A percentile compares a stretch with the other conserved stretches of the same genome.
phyloP scores from a whole-genome alignment of 2,888 invertebrate genomes.

The Ophion ventricosus region DNA sequence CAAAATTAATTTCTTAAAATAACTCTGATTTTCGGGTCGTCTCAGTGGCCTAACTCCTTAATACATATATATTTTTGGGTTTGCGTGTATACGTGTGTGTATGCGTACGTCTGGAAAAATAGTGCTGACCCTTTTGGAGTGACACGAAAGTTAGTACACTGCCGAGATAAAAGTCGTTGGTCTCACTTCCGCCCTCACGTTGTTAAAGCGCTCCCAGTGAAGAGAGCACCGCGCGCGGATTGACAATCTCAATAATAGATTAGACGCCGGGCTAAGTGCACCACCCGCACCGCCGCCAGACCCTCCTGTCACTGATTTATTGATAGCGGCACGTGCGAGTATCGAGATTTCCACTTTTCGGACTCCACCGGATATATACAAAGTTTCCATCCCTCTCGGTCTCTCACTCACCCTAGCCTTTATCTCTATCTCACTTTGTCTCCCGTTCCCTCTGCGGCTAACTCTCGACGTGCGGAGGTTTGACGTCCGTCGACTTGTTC shows the following conservation, averaged over 20 bases:
- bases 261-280: slow-evolving; percentile 80
- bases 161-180: slow-evolving; percentile 26
- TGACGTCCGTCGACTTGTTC: slow-evolving; percentile 53
- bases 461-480: slow-evolving; percentile 34
- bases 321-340: slow-evolving; percentile 77
- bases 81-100: too few relatives aligned
- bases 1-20: too few relatives aligned
- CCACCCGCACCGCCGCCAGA: slow-evolving; percentile 65
- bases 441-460: slow-evolving; percentile 26
- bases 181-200: slow-evolving; percentile 67
- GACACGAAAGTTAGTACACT: slow-evolving; percentile 35
- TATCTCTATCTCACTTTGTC: slow-evolving; percentile 24
- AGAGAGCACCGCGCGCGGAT: slow-evolving; percentile 71
- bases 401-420: too few relatives aligned
- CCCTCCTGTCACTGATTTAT: slow-evolving; percentile 76
- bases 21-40: too few relatives aligned
- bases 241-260: slow-evolving; percentile 82
- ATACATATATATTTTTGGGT: too few relatives aligned
- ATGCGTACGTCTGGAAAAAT: neutral
- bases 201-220: slow-evolving; percentile 75
- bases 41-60: too few relatives aligned
- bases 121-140: neutral
- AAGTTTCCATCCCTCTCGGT: slow-evolving; percentile 31
- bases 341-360: slow-evolving; percentile 77
- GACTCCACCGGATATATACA: slow-evolving; percentile 35